A percentile compares a stretch with the other conserved stretches of the same genome.
Evolutionary conservation across 2,888 invertebrate species (phyloP).

Genomic region (Coecobrya sp.): DNA sequence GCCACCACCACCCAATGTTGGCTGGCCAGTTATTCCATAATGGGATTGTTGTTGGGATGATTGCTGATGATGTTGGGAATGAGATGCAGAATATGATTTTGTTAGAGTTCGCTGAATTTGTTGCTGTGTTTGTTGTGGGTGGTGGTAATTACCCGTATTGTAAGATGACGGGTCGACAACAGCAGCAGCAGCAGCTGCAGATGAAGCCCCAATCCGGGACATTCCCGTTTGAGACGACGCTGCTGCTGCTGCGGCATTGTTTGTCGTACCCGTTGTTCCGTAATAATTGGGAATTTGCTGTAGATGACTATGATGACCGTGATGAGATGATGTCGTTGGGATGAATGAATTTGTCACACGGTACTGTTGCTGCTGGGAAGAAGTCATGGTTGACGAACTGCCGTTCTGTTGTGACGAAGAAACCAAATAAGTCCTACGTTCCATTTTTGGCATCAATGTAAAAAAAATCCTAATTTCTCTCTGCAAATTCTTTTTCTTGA

Average conservation of each 20-base stretch:
- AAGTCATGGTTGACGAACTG: conserved; percentile 77
- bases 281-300: conserved; percentile 75
- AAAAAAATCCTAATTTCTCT: conserved; percentile 32
- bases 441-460: conserved; percentile 69
- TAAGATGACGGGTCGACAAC: conserved; percentile 67
- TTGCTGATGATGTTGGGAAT: conserved; percentile 66
- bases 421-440: conserved; percentile 72
- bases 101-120: conserved; percentile 83
- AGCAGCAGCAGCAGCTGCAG: not conserved
- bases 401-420: conserved; percentile 68
- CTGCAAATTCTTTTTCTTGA: not conserved
- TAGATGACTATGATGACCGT: conserved; percentile 74
- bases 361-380: conserved; percentile 76
- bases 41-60: conserved; percentile 79
- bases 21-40: conserved; percentile 79
- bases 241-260: conserved; percentile 51
- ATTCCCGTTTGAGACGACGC: conserved; percentile 75
- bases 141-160: conserved; percentile 80
- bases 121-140: conserved; percentile 77
- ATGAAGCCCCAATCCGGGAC: conserved; percentile 60
- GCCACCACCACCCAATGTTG: conserved; percentile 55
- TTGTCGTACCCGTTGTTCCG: conserved; percentile 65
- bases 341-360: conserved; percentile 85
- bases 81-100: conserved; percentile 82
- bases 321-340: conserved; percentile 82